A percentile compares a stretch with the other conserved stretches of the same genome.
Evolutionary conservation across 2,797 vertebrate species (phyloP).

Genomic region (Schizopygopsis pylzovi): DNA sequence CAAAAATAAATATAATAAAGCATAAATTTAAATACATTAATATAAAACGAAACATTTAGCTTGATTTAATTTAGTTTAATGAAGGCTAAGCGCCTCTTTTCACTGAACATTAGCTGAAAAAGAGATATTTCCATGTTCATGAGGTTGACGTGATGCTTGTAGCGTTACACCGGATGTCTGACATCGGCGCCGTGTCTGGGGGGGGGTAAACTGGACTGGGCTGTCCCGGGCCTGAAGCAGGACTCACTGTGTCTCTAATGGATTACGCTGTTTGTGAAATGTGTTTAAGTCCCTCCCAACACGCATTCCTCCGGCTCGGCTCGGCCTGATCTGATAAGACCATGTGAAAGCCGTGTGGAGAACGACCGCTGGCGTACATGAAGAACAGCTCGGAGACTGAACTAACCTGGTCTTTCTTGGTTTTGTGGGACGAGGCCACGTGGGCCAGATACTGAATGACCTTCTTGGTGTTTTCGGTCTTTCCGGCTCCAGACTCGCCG

Average conservation of each 20-base stretch:
- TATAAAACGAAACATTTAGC: neutral
- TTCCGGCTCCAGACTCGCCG: constrained; percentile 97
- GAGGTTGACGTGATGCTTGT: neutral
- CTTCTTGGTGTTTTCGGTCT: constrained; percentile 99
- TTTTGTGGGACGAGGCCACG: constrained; percentile 96
- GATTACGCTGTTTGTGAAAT: neutral
- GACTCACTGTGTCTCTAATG: neutral
- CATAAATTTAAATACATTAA: neutral
- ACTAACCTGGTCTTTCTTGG: constrained; percentile 97
- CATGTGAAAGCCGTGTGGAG: neutral
- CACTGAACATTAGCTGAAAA: neutral
- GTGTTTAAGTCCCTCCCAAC: neutral
- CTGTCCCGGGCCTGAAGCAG: neutral
- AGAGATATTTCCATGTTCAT: too few species aligned
- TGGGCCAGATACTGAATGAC: constrained; percentile 98
- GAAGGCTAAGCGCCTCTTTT: neutral
- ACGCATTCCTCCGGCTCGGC: neutral
- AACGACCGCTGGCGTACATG: constrained; percentile 38
- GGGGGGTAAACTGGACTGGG: neutral
- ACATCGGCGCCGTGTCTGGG: neutral
- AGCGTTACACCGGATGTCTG: neutral
- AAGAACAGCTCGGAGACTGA: neutral
- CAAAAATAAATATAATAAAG: neutral
- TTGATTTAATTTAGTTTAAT: neutral
- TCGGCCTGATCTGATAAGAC: neutral